Evolutionary conservation across 2,113 vertebrate species (phyloP).

Genomic region (Carassius gibelio): DNA sequence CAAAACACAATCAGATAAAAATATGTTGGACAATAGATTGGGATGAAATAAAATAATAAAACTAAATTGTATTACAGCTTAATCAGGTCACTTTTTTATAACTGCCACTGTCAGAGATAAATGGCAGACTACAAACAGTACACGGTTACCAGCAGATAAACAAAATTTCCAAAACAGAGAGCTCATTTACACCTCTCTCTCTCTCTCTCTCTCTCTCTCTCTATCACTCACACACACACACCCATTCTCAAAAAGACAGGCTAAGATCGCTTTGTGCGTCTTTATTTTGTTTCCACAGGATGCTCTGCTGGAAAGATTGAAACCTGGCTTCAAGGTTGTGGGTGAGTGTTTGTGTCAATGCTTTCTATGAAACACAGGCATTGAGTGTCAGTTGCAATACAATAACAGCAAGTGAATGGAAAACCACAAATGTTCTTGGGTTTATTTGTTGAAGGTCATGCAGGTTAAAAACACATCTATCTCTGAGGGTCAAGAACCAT

Average conservation of each 20-base stretch:
- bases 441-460: neutral
- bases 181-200: conserved; percentile 12
- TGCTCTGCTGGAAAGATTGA: conserved; percentile 76
- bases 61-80: too few relatives aligned
- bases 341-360: conserved; percentile 72
- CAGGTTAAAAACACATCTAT: conserved; percentile 1
- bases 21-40: too few relatives aligned
- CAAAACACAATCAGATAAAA: neutral
- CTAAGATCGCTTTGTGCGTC: conserved; percentile 38
- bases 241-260: neutral
- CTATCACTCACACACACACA: neutral
- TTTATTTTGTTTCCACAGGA: conserved; percentile 71
- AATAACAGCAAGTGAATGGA: conserved; percentile 40
- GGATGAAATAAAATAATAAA: neutral
- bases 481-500: neutral
- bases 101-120: neutral
- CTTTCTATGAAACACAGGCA: conserved; percentile 23
- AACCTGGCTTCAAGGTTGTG: conserved; percentile 77
- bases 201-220: too few relatives aligned
- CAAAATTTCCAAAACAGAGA: conserved; percentile 4
- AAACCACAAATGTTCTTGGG: neutral
- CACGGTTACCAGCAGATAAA: conserved; percentile 7
- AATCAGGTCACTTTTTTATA: neutral
- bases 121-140: neutral
- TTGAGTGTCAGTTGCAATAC: conserved; percentile 15